A percentile compares a stretch with the other conserved stretches of the same genome.
phyloP scores from a whole-genome alignment of 2,888 invertebrate species.

The Rotaria macrura region DNA sequence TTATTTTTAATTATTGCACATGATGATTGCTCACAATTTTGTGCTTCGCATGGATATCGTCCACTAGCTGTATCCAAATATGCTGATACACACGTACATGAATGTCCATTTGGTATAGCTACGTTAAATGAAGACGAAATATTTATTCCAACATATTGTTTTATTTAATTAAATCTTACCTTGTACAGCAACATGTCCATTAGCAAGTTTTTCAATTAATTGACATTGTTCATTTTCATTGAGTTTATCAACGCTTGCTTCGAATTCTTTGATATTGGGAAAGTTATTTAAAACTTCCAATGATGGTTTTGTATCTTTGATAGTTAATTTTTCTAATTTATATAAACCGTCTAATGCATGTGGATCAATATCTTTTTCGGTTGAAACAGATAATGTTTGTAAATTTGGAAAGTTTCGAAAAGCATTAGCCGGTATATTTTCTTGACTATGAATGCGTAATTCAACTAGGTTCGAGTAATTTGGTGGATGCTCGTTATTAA shows the following conservation, averaged over 20 bases:
- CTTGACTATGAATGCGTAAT: neutral
- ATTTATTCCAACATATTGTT: too few relatives aligned
- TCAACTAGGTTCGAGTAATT: neutral
- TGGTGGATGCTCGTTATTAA: neutral
- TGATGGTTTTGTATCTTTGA: neutral
- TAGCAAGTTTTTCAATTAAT: neutral
- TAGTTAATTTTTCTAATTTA: slow-evolving; percentile 11
- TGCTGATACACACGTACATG: neutral
- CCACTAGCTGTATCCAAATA: neutral
- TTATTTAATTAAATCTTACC: neutral
- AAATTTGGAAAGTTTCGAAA: slow-evolving; percentile 1
- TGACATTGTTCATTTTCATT: neutral
- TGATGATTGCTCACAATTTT: neutral
- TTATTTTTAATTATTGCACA: neutral
- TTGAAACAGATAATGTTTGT: neutral
- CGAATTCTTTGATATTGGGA: neutral
- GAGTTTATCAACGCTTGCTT: neutral
- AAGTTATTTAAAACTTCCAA: neutral
- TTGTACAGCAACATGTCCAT: neutral
- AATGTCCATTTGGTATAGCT: neutral
- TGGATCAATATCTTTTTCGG: neutral
- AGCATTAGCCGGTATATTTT: neutral
- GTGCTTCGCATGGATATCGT: neutral
- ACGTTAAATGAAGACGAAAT: neutral
- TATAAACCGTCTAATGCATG: slow-evolving; percentile 1